Base-by-base conservation (phyloP, 2,797 vertebrate species). In the Sebastes iracundus region DNA sequence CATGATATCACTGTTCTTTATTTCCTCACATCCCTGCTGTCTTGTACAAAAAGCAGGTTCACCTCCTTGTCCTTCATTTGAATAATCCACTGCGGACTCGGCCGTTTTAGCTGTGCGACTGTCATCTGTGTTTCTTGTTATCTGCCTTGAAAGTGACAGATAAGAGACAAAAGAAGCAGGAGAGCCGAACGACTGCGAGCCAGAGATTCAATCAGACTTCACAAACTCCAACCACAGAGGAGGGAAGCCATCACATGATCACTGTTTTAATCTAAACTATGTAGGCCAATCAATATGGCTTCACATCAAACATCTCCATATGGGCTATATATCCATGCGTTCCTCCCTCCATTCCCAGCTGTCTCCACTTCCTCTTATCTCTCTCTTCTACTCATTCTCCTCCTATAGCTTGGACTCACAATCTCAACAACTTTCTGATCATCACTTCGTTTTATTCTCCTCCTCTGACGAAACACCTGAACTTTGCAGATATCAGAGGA, bases 211-310 rank as follows among this genome's bases (percentile, higher is more conserved):
- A 75, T 92, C 81, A 75, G 73, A 81, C 71, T 84, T 81, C 22
- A 70, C 74, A 49, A 80, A 72, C 72, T 84, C 63, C 59, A 72
- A 64, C 62, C 65, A 22, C 74, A 25, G 63, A 75, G 62, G 28
- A 32, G 46, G 6, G 25, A 56, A 60, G 49, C 25, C 56, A 1
- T 77, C 68, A 59, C 66, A 72, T 67, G 76, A 53, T 69, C 10
- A 60, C 80, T 58, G 72, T 87, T 86, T 90, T 91, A 90, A 93
- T 90, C 83, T 56, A 27, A 72, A 78, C 77, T 87, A 90, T 91
- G 78, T 91, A 81, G 92, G 91, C 73, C 90, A 90, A 93, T 94
- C 93, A 88, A 93, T 94, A 89, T 23, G 23, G 81, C 80, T 85
- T 64, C 70, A 85, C 87, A 90, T 93, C 89, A 92, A 92, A 94